phyloP scores from a whole-genome alignment of 1,140 invertebrate genomes.

The Daktulosphaira vitifoliae region DNA sequence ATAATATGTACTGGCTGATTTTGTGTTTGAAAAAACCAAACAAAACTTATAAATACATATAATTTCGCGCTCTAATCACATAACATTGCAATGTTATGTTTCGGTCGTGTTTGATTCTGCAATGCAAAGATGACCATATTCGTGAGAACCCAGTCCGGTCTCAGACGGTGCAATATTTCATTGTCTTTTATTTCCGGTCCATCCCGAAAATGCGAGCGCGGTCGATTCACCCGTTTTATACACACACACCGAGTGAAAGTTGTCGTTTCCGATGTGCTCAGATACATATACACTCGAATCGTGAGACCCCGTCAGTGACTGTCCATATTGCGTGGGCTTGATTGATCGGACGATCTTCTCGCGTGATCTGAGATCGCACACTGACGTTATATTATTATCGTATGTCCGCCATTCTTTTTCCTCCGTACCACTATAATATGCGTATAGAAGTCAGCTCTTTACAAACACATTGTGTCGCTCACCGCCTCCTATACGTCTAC shows the following conservation, averaged over 20 bases:
- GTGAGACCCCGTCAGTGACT: conserved; percentile 6
- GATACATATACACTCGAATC: not conserved
- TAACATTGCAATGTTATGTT: too few species aligned
- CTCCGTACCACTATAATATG: not conserved
- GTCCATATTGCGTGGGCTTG: conserved; percentile 24
- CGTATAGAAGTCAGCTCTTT: not conserved
- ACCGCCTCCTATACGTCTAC: too few species aligned
- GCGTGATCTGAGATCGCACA: conserved; percentile 1
- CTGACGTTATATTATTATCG: not conserved
- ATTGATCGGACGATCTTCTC: conserved; percentile 30
- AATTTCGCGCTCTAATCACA: too few species aligned
- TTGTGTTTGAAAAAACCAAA: too few species aligned
- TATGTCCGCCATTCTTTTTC: not conserved
- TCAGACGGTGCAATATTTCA: too few species aligned
- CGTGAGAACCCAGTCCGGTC: too few species aligned
- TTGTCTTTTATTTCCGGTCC: conserved; percentile 1
- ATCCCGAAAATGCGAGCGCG: not conserved
- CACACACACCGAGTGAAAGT: conserved; percentile 6
- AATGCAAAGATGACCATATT: too few species aligned
- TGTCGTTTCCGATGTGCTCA: not conserved
- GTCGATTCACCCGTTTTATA: not conserved
- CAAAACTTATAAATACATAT: too few species aligned
- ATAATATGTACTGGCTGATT: too few species aligned
- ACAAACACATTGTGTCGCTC: not conserved
- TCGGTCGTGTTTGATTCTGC: too few species aligned